phyloP scores from a whole-genome alignment of 1,140 invertebrate species.

The Drosophila ohnishii region DNA sequence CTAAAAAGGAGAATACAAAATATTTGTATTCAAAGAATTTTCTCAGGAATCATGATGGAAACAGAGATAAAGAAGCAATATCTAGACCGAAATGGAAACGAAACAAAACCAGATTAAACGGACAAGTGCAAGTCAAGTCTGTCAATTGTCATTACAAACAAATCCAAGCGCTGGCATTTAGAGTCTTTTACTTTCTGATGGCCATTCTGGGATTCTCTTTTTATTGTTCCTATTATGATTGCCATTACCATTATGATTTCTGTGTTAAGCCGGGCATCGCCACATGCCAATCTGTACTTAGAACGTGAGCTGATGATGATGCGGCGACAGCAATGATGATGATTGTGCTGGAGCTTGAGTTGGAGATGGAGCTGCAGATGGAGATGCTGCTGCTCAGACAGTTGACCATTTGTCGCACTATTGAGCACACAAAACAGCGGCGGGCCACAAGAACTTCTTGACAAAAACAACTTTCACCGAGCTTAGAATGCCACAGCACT shows the following conservation, averaged over 20 bases:
- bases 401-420: constrained; percentile 69
- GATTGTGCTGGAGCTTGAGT: constrained; percentile 1
- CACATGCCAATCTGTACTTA: constrained; percentile 70
- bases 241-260: constrained; percentile 78
- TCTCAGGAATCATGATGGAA: constrained; percentile 9
- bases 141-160: constrained; percentile 50
- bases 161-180: constrained; percentile 44
- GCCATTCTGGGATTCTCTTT: constrained; percentile 52
- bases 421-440: constrained; percentile 60
- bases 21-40: background rate
- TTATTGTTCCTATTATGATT: constrained; percentile 64
- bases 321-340: constrained; percentile 29
- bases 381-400: constrained; percentile 38
- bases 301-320: constrained; percentile 64
- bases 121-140: constrained; percentile 45
- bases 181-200: constrained; percentile 63
- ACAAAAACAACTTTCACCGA: constrained; percentile 80
- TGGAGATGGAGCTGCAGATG: constrained; percentile 6
- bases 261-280: constrained; percentile 61
- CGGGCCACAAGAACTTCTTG: constrained; percentile 58
- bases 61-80: background rate
- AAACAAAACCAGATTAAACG: constrained; percentile 38
- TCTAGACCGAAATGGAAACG: constrained; percentile 35
- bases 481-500: constrained; percentile 63
- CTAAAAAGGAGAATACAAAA: constrained; percentile 1